phyloP scores from a whole-genome alignment of 2,113 vertebrate genomes.

The Noctilio leporinus region DNA sequence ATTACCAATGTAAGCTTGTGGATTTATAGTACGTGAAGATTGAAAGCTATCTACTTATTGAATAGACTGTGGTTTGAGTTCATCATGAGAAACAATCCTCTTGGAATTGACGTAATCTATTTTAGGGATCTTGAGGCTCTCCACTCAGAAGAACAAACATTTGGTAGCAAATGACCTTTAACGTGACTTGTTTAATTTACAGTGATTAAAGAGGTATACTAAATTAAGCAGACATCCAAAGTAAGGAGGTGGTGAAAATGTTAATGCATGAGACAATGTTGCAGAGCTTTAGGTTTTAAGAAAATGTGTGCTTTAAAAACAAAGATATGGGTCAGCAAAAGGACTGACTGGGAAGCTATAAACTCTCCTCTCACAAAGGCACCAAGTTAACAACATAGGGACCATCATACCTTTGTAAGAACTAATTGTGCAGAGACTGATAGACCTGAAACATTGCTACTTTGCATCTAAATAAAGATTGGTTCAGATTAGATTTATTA shows the following conservation, averaged over 20 bases:
- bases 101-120: neutral
- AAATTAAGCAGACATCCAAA: neutral
- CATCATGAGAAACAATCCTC: neutral
- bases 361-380: neutral
- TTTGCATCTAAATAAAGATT: neutral
- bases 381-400: neutral
- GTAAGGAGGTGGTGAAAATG: neutral
- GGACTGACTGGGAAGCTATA: neutral
- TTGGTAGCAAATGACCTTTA: neutral
- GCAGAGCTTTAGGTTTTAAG: neutral
- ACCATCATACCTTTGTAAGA: neutral
- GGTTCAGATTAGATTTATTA: neutral
- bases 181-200: neutral
- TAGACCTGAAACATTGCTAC: neutral
- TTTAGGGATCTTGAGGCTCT: neutral
- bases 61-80: neutral
- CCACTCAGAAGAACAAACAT: neutral
- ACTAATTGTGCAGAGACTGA: neutral
- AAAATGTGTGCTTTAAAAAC: neutral
- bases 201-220: neutral
- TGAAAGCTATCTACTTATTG: neutral
- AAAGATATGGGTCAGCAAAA: neutral
- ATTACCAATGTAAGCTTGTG: neutral
- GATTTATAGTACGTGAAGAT: neutral
- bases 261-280: neutral